Base-by-base conservation (phyloP, 1,140 invertebrate species). In the Phortica variegata region DNA sequence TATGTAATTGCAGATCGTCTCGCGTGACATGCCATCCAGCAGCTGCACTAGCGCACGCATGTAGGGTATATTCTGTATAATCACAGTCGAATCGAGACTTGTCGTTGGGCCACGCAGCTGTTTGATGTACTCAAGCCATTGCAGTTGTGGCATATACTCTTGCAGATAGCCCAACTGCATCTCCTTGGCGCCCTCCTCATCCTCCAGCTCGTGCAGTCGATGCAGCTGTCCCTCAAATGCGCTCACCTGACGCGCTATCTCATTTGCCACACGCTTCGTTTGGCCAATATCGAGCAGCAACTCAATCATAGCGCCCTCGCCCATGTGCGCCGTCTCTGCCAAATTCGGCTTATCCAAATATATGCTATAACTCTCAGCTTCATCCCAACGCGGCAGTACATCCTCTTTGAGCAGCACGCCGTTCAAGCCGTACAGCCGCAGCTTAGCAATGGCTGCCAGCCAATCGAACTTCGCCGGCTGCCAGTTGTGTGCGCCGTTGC, bases 291-390 rank as follows among this genome's bases (percentile, higher is more conserved):
- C 70, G 34, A 73, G 45, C 0, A 73, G 49, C 9, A 73, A 52
- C 23, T 73, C 70, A 3, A 73, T 73, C 16, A 73, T 68, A 34
- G 60, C 65, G 4, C 70, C 70, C 47, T 73, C 62, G 4, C 71
- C 65, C 54, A 62, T 73, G 3, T 65, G 70, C 47, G 46, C 18
- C 1, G 70, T 73, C 39, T 73, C 70, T 12, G 34, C 40, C 38
- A 53, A 15, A 43, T 54, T 65, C 2, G 70, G 70, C 19, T 69
- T 73, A 29, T 73, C 68, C 39, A 73, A 40, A 19, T 74, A 73
- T 9, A 74, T 41, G 19, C 61, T 69, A 33, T 65, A 71, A 18
- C 43, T 52, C 16, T 41, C 44, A 1, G 63, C 52, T 26, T 74
- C 71, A 41, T 74, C 66, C 70, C 71, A 74, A 1, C 71, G 61